A percentile compares a stretch with the other conserved stretches of the same genome.
Conservation (phyloP, 2,888 invertebrate genomes). For the Drosophila kokeensis region DNA sequence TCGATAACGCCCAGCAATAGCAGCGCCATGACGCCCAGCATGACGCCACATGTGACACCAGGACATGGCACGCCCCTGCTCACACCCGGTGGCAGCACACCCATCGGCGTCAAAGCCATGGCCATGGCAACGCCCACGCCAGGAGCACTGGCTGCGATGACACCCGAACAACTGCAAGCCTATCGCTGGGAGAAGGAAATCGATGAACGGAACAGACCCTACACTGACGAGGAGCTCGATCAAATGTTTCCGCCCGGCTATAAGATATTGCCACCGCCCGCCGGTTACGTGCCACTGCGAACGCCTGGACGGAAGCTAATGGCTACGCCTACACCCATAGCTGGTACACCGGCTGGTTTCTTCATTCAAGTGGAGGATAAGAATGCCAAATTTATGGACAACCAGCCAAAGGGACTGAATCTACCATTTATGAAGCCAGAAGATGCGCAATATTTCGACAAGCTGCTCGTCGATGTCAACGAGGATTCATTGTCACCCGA, state of each 20-base stretch:
- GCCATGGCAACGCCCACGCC: conserved; percentile 99
- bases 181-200: conserved; percentile 99
- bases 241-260: conserved; percentile 99
- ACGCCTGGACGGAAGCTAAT: conserved; percentile 99
- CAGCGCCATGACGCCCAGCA: conserved; percentile 88
- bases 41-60: conserved; percentile 91
- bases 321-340: conserved; percentile 98
- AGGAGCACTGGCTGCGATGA: conserved; percentile 98
- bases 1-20: conserved; percentile 88
- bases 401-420: conserved; percentile 98
- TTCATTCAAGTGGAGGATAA: conserved; percentile 97
- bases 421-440: conserved; percentile 99
- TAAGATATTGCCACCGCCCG: conserved; percentile 97
- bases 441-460: conserved; percentile 99
- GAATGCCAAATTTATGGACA: conserved; percentile 94
- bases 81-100: conserved; percentile 94
- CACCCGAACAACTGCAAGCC: conserved; percentile 99
- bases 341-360: conserved; percentile 96
- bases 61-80: conserved; percentile 89
- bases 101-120: conserved; percentile 98
- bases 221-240: conserved; percentile 98
- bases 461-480: conserved; percentile 98
- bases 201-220: conserved; percentile 98
- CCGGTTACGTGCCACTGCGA: conserved; percentile 97
- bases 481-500: conserved; percentile 97